Evolutionary conservation across 2,888 invertebrate species (phyloP).

Genomic region (Melanchra persicariae): DNA sequence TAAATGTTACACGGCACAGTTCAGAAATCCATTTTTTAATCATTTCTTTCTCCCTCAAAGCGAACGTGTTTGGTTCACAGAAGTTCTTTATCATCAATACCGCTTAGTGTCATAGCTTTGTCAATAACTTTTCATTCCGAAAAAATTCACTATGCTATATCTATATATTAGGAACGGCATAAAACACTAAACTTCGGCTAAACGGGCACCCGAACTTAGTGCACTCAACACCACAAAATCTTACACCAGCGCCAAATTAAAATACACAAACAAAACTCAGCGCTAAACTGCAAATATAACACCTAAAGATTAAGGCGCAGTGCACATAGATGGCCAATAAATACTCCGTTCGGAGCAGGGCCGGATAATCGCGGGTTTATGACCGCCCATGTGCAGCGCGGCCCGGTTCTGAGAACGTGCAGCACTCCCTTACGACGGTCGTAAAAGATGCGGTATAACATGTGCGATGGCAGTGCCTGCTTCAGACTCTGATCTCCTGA

Average conservation of each 20-base stretch:
- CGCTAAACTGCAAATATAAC: conserved; percentile 59
- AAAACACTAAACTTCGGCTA: not conserved
- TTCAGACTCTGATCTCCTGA: conserved; percentile 61
- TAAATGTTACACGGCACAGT: too few species aligned
- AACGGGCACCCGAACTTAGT: not conserved
- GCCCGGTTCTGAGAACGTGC: conserved; percentile 85
- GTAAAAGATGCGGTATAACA: conserved; percentile 88
- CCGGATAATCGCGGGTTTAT: conserved; percentile 86
- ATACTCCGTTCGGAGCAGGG: conserved; percentile 69
- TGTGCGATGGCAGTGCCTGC: conserved; percentile 81
- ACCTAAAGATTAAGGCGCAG: conserved; percentile 58
- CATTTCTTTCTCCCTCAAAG: too few species aligned
- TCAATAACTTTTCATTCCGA: too few species aligned
- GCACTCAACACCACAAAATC: not conserved
- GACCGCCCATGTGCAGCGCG: conserved; percentile 84
- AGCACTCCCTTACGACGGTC: conserved; percentile 84
- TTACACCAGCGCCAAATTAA: conserved; percentile 17
- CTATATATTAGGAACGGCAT: not conserved
- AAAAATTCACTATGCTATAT: too few species aligned
- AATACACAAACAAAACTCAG: conserved; percentile 22
- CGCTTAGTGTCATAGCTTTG: too few species aligned
- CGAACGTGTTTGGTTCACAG: too few species aligned
- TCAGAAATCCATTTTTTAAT: too few species aligned
- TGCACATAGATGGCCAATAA: conserved; percentile 68
- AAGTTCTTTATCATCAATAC: too few species aligned